Conservation (phyloP, 2,113 vertebrate genomes). For the Petaurus breviceps region DNA sequence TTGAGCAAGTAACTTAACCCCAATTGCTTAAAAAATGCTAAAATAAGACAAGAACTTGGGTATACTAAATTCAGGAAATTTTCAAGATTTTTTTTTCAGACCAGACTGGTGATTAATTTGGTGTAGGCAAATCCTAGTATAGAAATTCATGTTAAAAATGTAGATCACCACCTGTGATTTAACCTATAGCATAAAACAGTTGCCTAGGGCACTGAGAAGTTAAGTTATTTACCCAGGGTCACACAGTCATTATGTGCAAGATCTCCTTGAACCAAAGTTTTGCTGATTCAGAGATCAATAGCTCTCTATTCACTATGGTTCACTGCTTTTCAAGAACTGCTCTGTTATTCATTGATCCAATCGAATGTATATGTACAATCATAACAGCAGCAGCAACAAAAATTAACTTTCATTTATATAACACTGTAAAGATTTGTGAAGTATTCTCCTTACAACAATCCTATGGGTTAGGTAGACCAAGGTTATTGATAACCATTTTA, state of each 20-base stretch:
- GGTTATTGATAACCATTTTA: background rate
- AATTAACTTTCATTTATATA: background rate
- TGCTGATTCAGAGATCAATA: background rate
- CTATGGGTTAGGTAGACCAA: background rate
- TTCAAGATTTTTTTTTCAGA: background rate
- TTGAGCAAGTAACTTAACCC: too few species aligned
- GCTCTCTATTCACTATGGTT: background rate
- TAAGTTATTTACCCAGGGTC: background rate
- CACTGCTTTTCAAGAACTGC: background rate
- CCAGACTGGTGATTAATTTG: background rate
- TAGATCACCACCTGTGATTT: background rate
- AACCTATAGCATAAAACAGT: background rate
- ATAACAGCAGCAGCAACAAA: background rate
- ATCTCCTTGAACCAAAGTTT: background rate
- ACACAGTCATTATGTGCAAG: background rate
- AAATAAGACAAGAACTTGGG: background rate
- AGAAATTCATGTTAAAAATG: background rate
- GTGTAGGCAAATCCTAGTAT: background rate
- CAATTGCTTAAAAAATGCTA: background rate
- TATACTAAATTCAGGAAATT: background rate
- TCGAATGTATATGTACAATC: background rate
- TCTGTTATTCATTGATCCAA: background rate
- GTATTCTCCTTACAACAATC: background rate
- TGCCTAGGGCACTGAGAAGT: background rate
- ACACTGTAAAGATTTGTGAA: background rate